These are phyloP conservation scores for Chrysogorgia sp. DNA, from an alignment of 92 coral and sea anemone genomes.

Conservation along the genomic window DNA sequence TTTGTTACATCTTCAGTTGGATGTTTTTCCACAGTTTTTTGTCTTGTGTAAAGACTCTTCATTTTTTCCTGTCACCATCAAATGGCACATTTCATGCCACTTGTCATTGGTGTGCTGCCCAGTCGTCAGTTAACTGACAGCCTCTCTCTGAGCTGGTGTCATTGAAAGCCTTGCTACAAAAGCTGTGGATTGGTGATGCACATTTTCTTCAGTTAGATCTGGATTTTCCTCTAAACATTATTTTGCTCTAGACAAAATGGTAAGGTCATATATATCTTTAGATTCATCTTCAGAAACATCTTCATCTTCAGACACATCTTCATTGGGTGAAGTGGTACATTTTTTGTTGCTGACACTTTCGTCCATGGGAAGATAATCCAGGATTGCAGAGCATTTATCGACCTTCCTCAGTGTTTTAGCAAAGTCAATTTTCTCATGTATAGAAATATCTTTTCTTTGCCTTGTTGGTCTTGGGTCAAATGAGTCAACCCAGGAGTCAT, in stretches of 20 bases:
- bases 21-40: constrained; percentile 59
- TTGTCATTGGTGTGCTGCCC: constrained; percentile 61
- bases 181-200: background rate
- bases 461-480: constrained; percentile 69
- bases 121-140: constrained; percentile 49
- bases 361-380: constrained; percentile 48
- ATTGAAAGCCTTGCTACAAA: background rate
- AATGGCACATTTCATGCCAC: constrained; percentile 69
- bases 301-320: no score
- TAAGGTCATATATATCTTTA: background rate
- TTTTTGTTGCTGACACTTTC: no score
- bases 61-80: constrained; percentile 42
- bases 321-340: no score
- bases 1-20: constrained; percentile 59
- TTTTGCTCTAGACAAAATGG: background rate
- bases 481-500: constrained; percentile 71
- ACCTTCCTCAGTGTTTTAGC: no score
- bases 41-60: constrained; percentile 60
- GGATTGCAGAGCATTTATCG: constrained; percentile 63
- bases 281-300: no score
- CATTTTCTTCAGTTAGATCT: background rate
- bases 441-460: no score
- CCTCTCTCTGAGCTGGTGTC: constrained; percentile 38
- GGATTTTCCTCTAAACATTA: background rate
- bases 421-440: no score